phyloP scores from a whole-genome alignment of 2,888 invertebrate genomes.

The Xestia ashworthii region DNA sequence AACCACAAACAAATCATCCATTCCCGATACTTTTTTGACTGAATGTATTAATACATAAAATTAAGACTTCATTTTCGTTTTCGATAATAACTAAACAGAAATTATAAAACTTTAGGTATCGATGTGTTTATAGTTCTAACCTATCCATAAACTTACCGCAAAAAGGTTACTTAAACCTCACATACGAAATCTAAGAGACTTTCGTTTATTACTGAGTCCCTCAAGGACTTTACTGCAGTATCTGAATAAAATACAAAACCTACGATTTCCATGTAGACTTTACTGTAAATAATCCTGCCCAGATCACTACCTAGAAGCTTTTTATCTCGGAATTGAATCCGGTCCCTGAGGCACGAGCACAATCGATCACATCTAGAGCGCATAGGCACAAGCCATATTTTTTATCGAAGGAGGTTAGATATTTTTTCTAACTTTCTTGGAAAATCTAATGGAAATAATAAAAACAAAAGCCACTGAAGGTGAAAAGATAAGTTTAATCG shows the following conservation, averaged over 20 bases:
- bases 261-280: neutral
- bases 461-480: neutral
- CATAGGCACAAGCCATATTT: slow-evolving; percentile 11
- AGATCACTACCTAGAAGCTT: slow-evolving; percentile 29
- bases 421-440: neutral
- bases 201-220: neutral
- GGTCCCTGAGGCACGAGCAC: slow-evolving; percentile 46
- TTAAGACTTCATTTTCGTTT: neutral
- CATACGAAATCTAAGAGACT: neutral
- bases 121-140: neutral
- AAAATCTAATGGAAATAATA: neutral
- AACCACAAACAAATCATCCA: too few relatives aligned
- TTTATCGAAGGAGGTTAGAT: neutral
- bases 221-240: slow-evolving; percentile 13
- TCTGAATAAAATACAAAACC: slow-evolving; percentile 15
- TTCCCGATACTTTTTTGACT: too few relatives aligned
- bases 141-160: neutral
- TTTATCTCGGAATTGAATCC: slow-evolving; percentile 57
- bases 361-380: slow-evolving; percentile 39
- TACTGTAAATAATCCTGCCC: slow-evolving; percentile 31
- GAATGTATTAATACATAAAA: too few relatives aligned
- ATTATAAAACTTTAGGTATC: neutral
- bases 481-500: slow-evolving; percentile 40
- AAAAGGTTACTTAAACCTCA: neutral
- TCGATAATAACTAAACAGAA: too few relatives aligned